Conservation (phyloP, 1,140 invertebrate species). For the Aphidius gifuensis region DNA sequence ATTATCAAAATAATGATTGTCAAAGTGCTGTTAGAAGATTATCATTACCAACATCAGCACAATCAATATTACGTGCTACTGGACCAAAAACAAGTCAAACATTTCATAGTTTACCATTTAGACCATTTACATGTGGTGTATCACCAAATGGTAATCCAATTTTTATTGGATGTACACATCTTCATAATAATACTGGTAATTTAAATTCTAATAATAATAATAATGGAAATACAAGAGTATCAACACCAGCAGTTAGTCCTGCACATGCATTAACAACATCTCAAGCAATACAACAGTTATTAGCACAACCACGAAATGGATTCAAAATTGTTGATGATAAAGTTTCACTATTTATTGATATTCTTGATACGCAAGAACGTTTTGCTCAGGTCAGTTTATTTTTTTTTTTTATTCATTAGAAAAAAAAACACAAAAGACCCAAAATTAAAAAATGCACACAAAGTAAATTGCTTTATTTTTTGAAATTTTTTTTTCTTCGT, state of each 20-base stretch:
- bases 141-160: slow-evolving; percentile 54
- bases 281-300: slow-evolving; percentile 66
- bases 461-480: too few species aligned
- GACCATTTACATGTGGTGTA: slow-evolving; percentile 52
- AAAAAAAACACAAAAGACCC: background rate
- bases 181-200: slow-evolving; percentile 38
- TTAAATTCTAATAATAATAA: slow-evolving; percentile 28
- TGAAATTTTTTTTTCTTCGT: too few species aligned
- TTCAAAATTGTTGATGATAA: slow-evolving; percentile 74
- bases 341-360: slow-evolving; percentile 73
- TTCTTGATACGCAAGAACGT: slow-evolving; percentile 74
- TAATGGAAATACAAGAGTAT: slow-evolving; percentile 36
- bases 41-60: slow-evolving; percentile 50
- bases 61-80: slow-evolving; percentile 44
- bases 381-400: slow-evolving; percentile 68
- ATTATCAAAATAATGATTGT: slow-evolving; percentile 25
- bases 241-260: slow-evolving; percentile 57
- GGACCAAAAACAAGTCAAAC: slow-evolving; percentile 61
- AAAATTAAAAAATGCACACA: too few species aligned
- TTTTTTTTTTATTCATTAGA: slow-evolving; percentile 2
- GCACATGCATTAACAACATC: slow-evolving; percentile 54
- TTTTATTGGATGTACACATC: slow-evolving; percentile 55
- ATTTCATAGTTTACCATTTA: slow-evolving; percentile 61
- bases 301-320: slow-evolving; percentile 66
- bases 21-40: slow-evolving; percentile 42